A percentile compares a stretch with the other conserved stretches of the same genome.
Conservation (phyloP, 2,888 invertebrate species). For the Biston stratarius region DNA sequence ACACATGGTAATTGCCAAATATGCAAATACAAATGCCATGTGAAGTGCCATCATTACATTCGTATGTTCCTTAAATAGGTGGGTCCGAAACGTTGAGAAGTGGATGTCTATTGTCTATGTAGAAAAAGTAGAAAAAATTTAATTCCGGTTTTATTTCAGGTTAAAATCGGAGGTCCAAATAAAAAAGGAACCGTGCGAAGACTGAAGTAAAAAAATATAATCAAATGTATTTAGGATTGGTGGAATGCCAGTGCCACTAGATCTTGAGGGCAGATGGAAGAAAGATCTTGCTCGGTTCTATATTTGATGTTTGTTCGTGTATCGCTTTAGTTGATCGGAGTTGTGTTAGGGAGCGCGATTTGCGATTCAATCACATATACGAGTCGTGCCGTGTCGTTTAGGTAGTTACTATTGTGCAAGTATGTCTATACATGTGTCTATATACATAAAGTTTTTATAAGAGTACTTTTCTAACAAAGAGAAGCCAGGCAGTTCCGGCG, state of each 20-base stretch:
- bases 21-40: no score
- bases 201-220: constrained; percentile 54
- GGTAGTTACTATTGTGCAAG: constrained; percentile 6
- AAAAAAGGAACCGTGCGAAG: constrained; percentile 65
- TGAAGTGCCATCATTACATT: no score
- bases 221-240: constrained; percentile 15
- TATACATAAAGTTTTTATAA: not conserved
- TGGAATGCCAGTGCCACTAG: constrained; percentile 1
- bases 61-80: not conserved
- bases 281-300: constrained; percentile 21
- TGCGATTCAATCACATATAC: not conserved
- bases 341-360: constrained; percentile 2
- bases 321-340: not conserved
- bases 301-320: constrained; percentile 13
- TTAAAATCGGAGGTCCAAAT: constrained; percentile 68
- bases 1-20: no score
- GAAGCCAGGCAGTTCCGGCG: not conserved
- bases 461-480: not conserved
- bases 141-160: constrained; percentile 77
- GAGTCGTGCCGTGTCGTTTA: not conserved
- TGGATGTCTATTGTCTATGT: constrained; percentile 23
- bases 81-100: constrained; percentile 1
- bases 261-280: constrained; percentile 11
- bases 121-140: constrained; percentile 54
- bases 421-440: constrained; percentile 7